These are phyloP conservation scores for Dasypolia templi DNA, from an alignment of 2,888 invertebrate species.

Conservation along the genomic window DNA sequence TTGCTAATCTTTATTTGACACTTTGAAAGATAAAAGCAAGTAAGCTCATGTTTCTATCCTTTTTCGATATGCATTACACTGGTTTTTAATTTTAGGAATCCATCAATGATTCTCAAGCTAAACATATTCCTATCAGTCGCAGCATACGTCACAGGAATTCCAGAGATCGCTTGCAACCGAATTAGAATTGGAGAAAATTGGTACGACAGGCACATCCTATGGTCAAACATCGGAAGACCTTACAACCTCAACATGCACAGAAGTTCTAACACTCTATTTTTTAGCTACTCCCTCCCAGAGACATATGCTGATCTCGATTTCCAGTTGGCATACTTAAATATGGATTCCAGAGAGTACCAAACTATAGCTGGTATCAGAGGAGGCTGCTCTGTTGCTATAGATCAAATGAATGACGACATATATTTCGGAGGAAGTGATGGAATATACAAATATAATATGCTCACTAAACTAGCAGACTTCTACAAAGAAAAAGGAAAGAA, in stretches of 20 bases:
- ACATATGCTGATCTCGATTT: conserved; percentile 79
- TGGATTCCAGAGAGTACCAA: conserved; percentile 74
- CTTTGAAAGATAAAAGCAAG: not conserved
- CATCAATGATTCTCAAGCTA: conserved; percentile 51
- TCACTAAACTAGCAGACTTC: conserved; percentile 77
- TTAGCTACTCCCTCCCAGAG: conserved; percentile 77
- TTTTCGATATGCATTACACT: not conserved
- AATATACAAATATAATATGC: conserved; percentile 81
- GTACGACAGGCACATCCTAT: conserved; percentile 76
- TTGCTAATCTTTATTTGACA: not conserved
- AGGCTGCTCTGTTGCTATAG: conserved; percentile 80
- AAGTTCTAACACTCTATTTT: conserved; percentile 76
- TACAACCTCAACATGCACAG: conserved; percentile 78
- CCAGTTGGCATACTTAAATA: conserved; percentile 75
- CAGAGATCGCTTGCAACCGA: conserved; percentile 72
- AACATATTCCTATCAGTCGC: conserved; percentile 49
- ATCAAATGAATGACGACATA: conserved; percentile 76
- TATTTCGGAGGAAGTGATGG: conserved; percentile 83
- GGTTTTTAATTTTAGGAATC: conserved; percentile 49
- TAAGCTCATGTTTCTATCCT: not conserved
- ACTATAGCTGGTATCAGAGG: conserved; percentile 78
- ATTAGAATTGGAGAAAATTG: conserved; percentile 75
- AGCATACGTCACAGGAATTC: conserved; percentile 40
- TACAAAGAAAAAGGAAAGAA: conserved; percentile 79
- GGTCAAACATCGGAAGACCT: conserved; percentile 74